Base-by-base conservation (phyloP, 2,797 vertebrate genomes). In the Muscicapa striata region DNA sequence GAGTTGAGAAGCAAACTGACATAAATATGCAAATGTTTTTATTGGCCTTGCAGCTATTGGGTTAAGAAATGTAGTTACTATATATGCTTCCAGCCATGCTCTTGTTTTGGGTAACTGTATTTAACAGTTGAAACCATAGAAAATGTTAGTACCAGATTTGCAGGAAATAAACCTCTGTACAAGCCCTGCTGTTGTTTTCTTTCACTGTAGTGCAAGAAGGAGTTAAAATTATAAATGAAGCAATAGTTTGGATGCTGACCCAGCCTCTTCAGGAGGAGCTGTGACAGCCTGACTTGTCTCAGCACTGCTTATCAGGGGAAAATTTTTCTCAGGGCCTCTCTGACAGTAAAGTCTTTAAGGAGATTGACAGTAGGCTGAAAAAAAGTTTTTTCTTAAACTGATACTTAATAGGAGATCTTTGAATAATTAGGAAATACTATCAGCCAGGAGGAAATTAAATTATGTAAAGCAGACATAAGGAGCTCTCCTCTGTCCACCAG, bases 81-180 rank as follows among this genome's bases (percentile, higher is more conserved):
- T 10, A 26, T 21, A 26, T 2, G 24, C 41, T 85, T 74, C 68
- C 61, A 90, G 49, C 61, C 27, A 15, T 5, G 20, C 11, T 55
- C 41, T 87, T 84, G 24, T 70, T 76, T 93, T 68, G 83, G 75
- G 49, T 45, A 58, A 84, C 85, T 70, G 34, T 29, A 15, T 88
- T 94, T 79, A 40, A 67, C 46, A 40, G 36, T 13, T 86, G 51
- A 40, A 83, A 81, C 52, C 24, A 9, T 1, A 55, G 75, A 40
- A 81, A 46, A 82, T n/a, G 17, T 75, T 76, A 27, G 43, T 34
- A 84, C 20, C 17, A 62, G 72, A 72, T 40, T 64, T 70, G 48
- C 76, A 81, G 68, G 89, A 97, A 97, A 97, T 87, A 97, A 97
- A 97, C 11, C 5, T 45, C 68, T 89, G 54, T 83, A 77, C 43